A percentile compares a stretch with the other conserved stretches of the same genome.
These are phyloP conservation scores for Trichopoda pennipes DNA, from an alignment of 2,888 invertebrate genomes.

Conservation along the genomic window DNA sequence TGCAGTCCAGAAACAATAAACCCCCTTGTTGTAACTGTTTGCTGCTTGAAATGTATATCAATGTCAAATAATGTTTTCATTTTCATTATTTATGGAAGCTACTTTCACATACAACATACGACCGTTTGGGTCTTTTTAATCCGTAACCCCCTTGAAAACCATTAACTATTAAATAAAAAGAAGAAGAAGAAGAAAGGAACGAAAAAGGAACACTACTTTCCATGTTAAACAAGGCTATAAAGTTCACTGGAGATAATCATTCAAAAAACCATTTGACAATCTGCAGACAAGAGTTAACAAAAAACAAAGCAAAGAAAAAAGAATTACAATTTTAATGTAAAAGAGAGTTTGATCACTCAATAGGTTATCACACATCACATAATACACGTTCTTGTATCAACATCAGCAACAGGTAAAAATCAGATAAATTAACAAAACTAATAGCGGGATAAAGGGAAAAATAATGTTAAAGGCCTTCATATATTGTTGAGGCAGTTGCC, in stretches of 20 bases:
- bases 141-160: constrained; percentile 6
- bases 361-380: constrained; percentile 64
- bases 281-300: constrained; percentile 61
- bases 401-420: constrained; percentile 34
- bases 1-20: neutral
- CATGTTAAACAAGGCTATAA: constrained; percentile 30
- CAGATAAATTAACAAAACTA: constrained; percentile 66
- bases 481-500: constrained; percentile 18
- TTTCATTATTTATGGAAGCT: constrained; percentile 69
- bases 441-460: constrained; percentile 10
- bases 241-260: constrained; percentile 65
- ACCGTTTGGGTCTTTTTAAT: constrained; percentile 36
- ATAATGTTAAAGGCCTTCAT: constrained; percentile 54
- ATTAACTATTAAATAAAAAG: neutral
- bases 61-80: constrained; percentile 70
- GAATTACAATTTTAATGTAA: constrained; percentile 24
- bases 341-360: constrained; percentile 59
- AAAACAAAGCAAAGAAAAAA: constrained; percentile 6
- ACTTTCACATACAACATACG: constrained; percentile 69
- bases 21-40: constrained; percentile 24
- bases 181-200: neutral
- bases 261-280: constrained; percentile 67
- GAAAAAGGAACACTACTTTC: constrained; percentile 28
- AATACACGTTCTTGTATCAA: constrained; percentile 1
- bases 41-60: constrained; percentile 73